phyloP scores from a whole-genome alignment of 2,113 vertebrate genomes.

The Gallinago paraguaiae region DNA sequence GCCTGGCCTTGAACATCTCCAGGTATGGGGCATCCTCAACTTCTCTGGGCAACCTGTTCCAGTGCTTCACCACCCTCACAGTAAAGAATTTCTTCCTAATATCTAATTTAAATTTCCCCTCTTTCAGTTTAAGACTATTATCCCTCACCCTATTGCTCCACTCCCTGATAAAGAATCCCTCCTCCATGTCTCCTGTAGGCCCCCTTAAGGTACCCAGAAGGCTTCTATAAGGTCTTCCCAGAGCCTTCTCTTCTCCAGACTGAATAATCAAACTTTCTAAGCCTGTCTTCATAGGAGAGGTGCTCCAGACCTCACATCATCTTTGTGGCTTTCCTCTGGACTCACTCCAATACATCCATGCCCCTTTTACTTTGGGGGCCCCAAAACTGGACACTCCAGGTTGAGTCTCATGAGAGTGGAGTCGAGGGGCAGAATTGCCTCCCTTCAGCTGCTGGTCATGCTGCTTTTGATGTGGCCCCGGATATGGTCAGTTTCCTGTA shows the following conservation, averaged over 20 bases:
- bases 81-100: not conserved
- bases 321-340: not conserved
- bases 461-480: not conserved
- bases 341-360: not conserved
- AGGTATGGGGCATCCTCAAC: not conserved
- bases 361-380: not conserved
- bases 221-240: not conserved
- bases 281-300: not conserved
- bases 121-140: not conserved
- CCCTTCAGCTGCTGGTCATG: not conserved
- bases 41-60: not conserved
- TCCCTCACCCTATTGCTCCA: not conserved
- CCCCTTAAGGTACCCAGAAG: not conserved
- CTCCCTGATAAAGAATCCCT: not conserved
- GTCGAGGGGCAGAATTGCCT: not conserved
- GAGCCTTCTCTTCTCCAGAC: not conserved
- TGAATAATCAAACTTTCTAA: not conserved
- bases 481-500: not conserved
- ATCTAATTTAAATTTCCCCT: not conserved
- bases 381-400: not conserved
- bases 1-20: not conserved
- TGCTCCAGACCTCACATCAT: not conserved
- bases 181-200: not conserved
- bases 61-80: not conserved
- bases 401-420: not conserved